Evolutionary conservation across 2,888 invertebrate genomes (phyloP).

Genomic region (Ectemnius cavifrons): DNA sequence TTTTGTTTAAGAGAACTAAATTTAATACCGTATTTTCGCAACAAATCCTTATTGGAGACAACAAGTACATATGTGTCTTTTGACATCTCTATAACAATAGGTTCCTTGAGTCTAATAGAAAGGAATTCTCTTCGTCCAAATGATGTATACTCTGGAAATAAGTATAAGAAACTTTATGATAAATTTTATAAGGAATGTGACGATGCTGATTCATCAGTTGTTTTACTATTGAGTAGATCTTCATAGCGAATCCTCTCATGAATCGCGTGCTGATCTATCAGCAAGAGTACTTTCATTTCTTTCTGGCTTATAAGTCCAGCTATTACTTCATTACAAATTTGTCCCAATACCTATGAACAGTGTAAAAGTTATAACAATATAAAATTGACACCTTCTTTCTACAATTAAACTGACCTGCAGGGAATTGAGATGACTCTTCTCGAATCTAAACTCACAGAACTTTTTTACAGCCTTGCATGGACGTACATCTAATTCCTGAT

Average conservation of each 20-base stretch:
- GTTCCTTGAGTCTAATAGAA: slow-evolving; percentile 60
- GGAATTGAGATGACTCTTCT: slow-evolving; percentile 53
- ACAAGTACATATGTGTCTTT: slow-evolving; percentile 51
- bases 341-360: slow-evolving; percentile 82
- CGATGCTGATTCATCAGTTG: not conserved
- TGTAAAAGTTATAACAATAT: slow-evolving; percentile 10
- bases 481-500: slow-evolving; percentile 49
- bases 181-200: too few species aligned
- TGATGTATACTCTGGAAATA: slow-evolving; percentile 78
- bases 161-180: not conserved
- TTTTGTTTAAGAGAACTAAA: slow-evolving; percentile 74
- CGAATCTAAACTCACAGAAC: slow-evolving; percentile 61
- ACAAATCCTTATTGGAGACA: slow-evolving; percentile 74
- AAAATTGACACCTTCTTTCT: slow-evolving; percentile 11
- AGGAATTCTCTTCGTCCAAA: slow-evolving; percentile 67
- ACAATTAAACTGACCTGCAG: slow-evolving; percentile 55
- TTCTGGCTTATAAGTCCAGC: slow-evolving; percentile 78
- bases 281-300: slow-evolving; percentile 79
- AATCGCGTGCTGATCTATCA: slow-evolving; percentile 94
- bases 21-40: slow-evolving; percentile 81
- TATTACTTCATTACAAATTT: slow-evolving; percentile 88
- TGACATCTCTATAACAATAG: slow-evolving; percentile 66
- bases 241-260: slow-evolving; percentile 91
- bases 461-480: slow-evolving; percentile 52
- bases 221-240: slow-evolving; percentile 81